Base-by-base conservation (phyloP, 2,888 invertebrate genomes). In the Eremobia ochroleuca region DNA sequence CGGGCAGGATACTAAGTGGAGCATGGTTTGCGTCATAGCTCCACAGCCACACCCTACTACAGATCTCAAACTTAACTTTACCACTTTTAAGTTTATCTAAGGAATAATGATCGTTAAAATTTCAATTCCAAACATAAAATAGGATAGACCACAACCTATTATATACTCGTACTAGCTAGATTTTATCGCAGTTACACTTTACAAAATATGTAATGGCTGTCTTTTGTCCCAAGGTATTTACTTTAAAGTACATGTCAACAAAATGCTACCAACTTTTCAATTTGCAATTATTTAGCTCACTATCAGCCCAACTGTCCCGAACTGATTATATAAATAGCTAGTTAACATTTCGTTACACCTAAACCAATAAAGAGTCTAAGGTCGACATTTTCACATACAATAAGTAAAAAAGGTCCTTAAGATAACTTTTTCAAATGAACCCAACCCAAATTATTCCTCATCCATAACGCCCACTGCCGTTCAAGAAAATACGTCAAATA, bases 251-350 rank as follows among this genome's bases (percentile, higher is more conserved):
- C 65, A 43, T 55, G 31, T 58, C 46, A 40, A 70, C 55, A 67
- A 58, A 28, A 13, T 66, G 59, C 46, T 62, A 40, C 46, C 31
- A n/a, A 66, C 25, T 82, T 77, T 82, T 77, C 61, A 62, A 81
- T 82, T 81, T 77, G 77, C 81, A 81, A 77, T 81, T 77, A 82
- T 62, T 82, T 71, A 67, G 61, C 40, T 49, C 55, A 67, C 21
- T 67, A 70, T 61, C 77, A 65, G 28, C 18, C 25, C 15, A 3
- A 58, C 58, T 66, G 9, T 4, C 6, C 59, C 8, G 28, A 59
- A 43, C n/a, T 43, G 4, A 61, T 62, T 25, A 18, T 5, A 77
- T 62, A 25, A 55, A 62, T 77, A 31, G 34, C 40, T 49, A 64
- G 64, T 68, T 79, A 37, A 75, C 49, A 64, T 75, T 74, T 64